Conservation (phyloP, 2,797 vertebrate genomes). For the Takifugu rubripes region DNA sequence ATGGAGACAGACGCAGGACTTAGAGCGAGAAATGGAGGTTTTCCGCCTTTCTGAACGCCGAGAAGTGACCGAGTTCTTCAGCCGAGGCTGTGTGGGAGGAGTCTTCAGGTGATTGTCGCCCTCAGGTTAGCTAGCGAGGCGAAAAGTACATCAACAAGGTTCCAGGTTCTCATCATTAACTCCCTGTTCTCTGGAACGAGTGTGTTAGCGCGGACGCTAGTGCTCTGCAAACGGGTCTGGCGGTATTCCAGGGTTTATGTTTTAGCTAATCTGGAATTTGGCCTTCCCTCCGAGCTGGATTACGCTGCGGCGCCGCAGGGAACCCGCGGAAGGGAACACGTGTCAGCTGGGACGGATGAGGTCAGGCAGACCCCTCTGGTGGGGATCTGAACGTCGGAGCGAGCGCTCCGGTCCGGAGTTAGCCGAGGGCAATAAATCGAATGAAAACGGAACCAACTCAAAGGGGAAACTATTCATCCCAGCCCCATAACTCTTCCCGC, state of each 20-base stretch:
- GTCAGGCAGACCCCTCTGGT: constrained; percentile 47
- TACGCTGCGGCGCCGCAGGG: constrained; percentile 6
- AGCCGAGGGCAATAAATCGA: constrained; percentile 70
- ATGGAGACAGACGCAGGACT: constrained; percentile 3
- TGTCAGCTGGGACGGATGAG: constrained; percentile 45
- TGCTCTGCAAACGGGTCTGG: too few relatives aligned
- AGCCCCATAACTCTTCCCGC: constrained; percentile 69
- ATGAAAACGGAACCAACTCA: constrained; percentile 72
- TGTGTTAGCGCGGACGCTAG: too few relatives aligned
- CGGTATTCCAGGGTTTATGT: neutral
- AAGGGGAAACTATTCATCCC: constrained; percentile 73
- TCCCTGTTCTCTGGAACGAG: too few relatives aligned
- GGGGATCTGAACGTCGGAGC: constrained; percentile 43
- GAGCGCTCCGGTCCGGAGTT: constrained; percentile 59
- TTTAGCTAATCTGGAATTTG: neutral
- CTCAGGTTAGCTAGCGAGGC: too few relatives aligned
- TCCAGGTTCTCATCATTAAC: too few relatives aligned
- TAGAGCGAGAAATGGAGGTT: constrained; percentile 20
- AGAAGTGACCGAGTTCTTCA: too few relatives aligned
- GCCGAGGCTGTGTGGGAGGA: too few relatives aligned
- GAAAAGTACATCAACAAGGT: too few relatives aligned
- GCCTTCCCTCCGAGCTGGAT: neutral
- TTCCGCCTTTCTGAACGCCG: constrained; percentile 17
- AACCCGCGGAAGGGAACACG: constrained; percentile 54
- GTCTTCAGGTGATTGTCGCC: too few relatives aligned